Conservation (phyloP, 2,113 vertebrate species). For the Oreocharis arfaki region DNA sequence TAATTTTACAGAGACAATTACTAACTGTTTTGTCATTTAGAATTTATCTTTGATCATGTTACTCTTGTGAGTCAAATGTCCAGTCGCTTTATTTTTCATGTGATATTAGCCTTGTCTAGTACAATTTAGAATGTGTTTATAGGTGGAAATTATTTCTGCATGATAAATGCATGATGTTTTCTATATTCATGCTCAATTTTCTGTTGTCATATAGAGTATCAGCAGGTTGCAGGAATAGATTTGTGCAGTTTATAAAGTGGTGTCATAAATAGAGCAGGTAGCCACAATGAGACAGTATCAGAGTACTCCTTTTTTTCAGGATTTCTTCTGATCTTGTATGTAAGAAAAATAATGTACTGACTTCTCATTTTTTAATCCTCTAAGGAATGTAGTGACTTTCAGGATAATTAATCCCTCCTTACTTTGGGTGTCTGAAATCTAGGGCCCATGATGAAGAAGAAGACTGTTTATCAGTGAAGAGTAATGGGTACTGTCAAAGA, state of each 20-base stretch:
- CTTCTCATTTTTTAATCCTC: background rate
- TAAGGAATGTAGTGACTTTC: background rate
- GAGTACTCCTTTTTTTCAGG: background rate
- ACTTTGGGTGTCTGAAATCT: background rate
- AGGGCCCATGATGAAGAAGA: background rate
- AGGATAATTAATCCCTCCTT: background rate
- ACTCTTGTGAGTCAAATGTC: background rate
- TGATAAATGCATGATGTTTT: background rate
- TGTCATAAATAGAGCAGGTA: background rate
- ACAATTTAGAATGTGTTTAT: background rate
- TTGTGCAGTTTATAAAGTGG: background rate
- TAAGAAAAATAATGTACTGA: background rate
- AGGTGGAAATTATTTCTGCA: background rate
- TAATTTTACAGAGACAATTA: background rate
- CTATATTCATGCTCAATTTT: background rate
- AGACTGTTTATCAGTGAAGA: background rate
- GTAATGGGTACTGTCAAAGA: background rate
- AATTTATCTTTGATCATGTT: background rate
- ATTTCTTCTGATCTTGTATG: background rate
- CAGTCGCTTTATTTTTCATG: background rate
- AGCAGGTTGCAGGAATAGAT: background rate
- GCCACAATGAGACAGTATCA: background rate
- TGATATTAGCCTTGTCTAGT: background rate
- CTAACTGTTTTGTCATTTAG: background rate
- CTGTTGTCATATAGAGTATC: background rate